phyloP scores from a whole-genome alignment of 1,140 invertebrate species.

The Pachypsylla venusta region DNA sequence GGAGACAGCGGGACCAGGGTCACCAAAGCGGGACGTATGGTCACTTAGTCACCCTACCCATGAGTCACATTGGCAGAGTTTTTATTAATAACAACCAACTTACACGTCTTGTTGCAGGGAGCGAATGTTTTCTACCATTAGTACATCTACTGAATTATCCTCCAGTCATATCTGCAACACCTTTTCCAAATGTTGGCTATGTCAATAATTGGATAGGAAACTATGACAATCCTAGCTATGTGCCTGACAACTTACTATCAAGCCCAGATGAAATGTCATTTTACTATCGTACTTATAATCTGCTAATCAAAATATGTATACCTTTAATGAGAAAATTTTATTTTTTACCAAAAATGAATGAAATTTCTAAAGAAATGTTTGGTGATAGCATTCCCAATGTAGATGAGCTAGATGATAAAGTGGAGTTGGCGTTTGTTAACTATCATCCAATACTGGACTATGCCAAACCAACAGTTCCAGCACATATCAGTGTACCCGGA shows the following conservation, averaged over 20 bases:
- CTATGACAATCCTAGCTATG: conserved; percentile 3
- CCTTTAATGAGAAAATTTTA: not conserved
- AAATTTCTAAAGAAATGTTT: not conserved
- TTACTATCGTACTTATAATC: too few species aligned
- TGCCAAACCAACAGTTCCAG: not conserved
- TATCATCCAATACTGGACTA: conserved; percentile 1
- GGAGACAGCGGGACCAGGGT: too few species aligned
- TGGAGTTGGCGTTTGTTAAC: not conserved
- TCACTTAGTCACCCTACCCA: too few species aligned
- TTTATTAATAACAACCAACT: too few species aligned
- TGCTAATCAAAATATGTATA: too few species aligned
- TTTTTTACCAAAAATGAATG: not conserved
- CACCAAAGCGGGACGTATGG: too few species aligned
- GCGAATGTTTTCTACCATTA: not conserved
- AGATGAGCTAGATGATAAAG: not conserved
- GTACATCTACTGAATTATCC: not conserved
- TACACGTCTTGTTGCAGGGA: too few species aligned
- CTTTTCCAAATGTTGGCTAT: not conserved
- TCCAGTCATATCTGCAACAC: not conserved
- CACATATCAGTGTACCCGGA: not conserved
- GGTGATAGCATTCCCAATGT: not conserved
- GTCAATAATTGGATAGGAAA: not conserved
- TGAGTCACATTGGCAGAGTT: too few species aligned
- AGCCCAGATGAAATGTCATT: not conserved
- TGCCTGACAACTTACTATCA: not conserved